Base-by-base conservation (phyloP, 2,797 vertebrate species). In the Pyrocephalus nanus region DNA sequence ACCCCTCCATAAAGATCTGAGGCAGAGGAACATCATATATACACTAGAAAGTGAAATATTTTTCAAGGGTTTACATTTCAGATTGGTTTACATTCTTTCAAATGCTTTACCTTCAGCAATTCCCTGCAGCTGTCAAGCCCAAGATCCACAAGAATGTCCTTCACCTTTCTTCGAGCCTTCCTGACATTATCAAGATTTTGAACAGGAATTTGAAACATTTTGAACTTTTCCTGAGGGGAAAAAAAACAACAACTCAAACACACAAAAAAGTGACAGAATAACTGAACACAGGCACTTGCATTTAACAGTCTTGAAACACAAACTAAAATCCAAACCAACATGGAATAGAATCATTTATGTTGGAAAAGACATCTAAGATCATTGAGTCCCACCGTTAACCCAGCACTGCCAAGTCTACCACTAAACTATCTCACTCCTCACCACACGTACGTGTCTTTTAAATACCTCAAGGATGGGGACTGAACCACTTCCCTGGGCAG, bases 181-280 rank as follows among this genome's bases (percentile, higher is more conserved):
- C 99, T 98, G 96, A 99, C 99, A 97, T 98, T 99, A 91, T 99
- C 99, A 96, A 99, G 97, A 95, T 98, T 99, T 97, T 98, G 98
- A 95, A 99, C 98, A 74, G 99, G 99, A 97, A 98, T 96, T 97
- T 99, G 99, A 98, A 99, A 99, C 99, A 99, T 99, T 96, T 99
- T 98, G 96, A 87, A 94, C 92, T 92, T 97, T 97, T 98, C 96
- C 96, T 96, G 79, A 8, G 34, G 14, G 18, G 15, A 40, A 75
- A 86, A 84, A 91, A 34, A 58, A 77, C 2, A 72, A 55, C 48
- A 18, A 79, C 18, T 57, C 23, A 53, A 78, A 90, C 11, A 79
- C 3, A 74, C 22, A 70, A 78, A 34, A 34, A 76, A n/a, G 2
- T 9, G 9, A 86, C 26, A 2, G 32, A 86, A 74, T 30, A 88